These are phyloP conservation scores for Drosophila cyrtoloma DNA, from an alignment of 2,888 invertebrate genomes.

Conservation along the genomic window DNA sequence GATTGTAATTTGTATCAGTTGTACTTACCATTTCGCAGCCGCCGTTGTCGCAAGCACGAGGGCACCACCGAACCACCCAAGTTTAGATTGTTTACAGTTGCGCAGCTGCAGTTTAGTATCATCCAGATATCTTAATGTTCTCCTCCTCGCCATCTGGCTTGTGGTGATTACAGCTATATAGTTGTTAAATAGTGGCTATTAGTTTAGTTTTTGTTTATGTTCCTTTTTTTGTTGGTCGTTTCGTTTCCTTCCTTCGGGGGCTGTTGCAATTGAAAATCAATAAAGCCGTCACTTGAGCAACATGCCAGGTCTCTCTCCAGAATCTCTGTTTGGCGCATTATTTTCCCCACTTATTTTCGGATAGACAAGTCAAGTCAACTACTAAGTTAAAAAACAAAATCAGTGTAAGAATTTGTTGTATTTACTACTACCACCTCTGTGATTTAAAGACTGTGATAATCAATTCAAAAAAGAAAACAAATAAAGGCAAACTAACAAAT, in stretches of 20 bases:
- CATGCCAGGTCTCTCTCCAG: constrained; percentile 41
- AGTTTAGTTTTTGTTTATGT: background rate
- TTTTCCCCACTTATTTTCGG: constrained; percentile 10
- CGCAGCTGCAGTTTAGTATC: constrained; percentile 41
- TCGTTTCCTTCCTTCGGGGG: constrained; percentile 31
- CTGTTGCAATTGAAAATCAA: constrained; percentile 61
- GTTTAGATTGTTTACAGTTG: constrained; percentile 37
- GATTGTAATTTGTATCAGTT: constrained; percentile 72
- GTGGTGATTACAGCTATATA: background rate
- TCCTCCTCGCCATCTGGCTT: constrained; percentile 21
- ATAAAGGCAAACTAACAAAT: constrained; percentile 47
- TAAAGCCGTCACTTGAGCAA: constrained; percentile 66
- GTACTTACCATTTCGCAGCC: constrained; percentile 69
- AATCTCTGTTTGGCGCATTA: constrained; percentile 16
- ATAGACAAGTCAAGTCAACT: constrained; percentile 10
- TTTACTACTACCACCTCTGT: constrained; percentile 32
- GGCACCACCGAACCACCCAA: constrained; percentile 40
- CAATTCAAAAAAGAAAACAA: constrained; percentile 31
- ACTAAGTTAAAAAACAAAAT: constrained; percentile 24
- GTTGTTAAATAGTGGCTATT: constrained; percentile 2
- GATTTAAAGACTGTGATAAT: constrained; percentile 53
- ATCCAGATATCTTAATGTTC: constrained; percentile 30
- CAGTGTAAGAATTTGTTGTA: constrained; percentile 38
- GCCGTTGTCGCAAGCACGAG: constrained; percentile 49
- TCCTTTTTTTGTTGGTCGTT: constrained; percentile 2